Evolutionary conservation across 2,113 vertebrate genomes (phyloP), one percentile per base, ranked within the genome.

Genomic region (Callopanchax toddi): DNA sequence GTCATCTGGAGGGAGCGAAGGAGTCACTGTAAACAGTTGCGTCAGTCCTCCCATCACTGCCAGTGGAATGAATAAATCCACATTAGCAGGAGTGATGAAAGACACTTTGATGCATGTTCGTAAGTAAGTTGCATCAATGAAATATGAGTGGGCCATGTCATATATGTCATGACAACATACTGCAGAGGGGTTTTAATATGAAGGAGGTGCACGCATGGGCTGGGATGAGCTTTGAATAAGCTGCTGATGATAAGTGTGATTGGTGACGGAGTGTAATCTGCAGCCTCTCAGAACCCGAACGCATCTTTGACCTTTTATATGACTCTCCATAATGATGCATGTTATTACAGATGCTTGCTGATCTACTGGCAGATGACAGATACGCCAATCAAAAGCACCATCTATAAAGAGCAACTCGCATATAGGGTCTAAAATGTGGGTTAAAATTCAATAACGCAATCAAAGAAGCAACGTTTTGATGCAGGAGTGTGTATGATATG

Each of bases 41-140:
- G 69, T 90, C 89, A 90, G 85, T 56, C 65, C 25, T 66, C 86
- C 86, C 84, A 64, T 85, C 83, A 81, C 78, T 78, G 84, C 86
- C 86, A 68, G 85, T 23, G 58, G 63, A 63, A 58, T 77, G 81
- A 83, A 91, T 88, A 92, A 87, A 93, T 92, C 89, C 89, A 90
- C 85, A 92, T 92, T 90, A 91, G 86, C 75, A 39, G 79, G 71
- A 71, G 76, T 82, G 79, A 89, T 68, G 84, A 84, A 88, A 84
- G 80, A 76, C 78, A 84, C 81, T 80, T 79, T 86, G 87, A 89
- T 84, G 82, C 71, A 75, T 75, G 77, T 67, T 83, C 67, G 71
- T 58, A 85, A 70, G 42, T 2, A 67, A 78, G 71, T 77, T 57
- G 11, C 55, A 21, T 34, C 59, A 18, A 7, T 87, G 81, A 89